phyloP scores from a whole-genome alignment of 2,113 vertebrate genomes.

The Colius striatus region DNA sequence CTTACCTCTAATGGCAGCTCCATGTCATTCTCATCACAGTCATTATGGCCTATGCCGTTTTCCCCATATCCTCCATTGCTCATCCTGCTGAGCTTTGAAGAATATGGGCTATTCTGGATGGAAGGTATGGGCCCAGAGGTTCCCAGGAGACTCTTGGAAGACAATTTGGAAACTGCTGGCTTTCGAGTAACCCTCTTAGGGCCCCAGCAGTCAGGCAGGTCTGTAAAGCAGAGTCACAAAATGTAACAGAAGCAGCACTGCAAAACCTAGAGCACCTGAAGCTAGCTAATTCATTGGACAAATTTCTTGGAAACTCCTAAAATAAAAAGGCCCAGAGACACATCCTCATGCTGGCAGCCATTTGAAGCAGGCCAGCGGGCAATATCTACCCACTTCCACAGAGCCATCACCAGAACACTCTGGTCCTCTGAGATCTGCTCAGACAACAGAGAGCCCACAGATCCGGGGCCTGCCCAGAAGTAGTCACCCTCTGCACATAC shows the following conservation, averaged over 20 bases:
- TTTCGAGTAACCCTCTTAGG: neutral
- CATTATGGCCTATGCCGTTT: neutral
- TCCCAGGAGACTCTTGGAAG: slow-evolving; percentile 51
- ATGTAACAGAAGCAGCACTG: neutral
- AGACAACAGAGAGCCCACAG: neutral
- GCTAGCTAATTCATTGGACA: neutral
- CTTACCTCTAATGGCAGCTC: neutral
- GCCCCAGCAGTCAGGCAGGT: neutral
- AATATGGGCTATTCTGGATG: slow-evolving; percentile 48
- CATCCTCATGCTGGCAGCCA: neutral
- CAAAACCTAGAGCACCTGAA: neutral
- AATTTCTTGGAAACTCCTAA: neutral
- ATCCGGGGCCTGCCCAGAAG: neutral
- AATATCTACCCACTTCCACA: neutral
- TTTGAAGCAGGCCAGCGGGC: neutral
- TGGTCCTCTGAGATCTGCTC: neutral
- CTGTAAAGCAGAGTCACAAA: neutral
- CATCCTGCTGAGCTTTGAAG: neutral
- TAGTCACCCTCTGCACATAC: neutral
- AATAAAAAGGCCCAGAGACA: neutral
- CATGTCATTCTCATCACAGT: neutral
- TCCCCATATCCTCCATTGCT: neutral
- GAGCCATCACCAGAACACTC: neutral
- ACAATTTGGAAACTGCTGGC: neutral
- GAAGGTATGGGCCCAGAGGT: slow-evolving; percentile 32